Evolutionary conservation across 2,797 vertebrate genomes (phyloP).

Genomic region (Danio albolineatus): DNA sequence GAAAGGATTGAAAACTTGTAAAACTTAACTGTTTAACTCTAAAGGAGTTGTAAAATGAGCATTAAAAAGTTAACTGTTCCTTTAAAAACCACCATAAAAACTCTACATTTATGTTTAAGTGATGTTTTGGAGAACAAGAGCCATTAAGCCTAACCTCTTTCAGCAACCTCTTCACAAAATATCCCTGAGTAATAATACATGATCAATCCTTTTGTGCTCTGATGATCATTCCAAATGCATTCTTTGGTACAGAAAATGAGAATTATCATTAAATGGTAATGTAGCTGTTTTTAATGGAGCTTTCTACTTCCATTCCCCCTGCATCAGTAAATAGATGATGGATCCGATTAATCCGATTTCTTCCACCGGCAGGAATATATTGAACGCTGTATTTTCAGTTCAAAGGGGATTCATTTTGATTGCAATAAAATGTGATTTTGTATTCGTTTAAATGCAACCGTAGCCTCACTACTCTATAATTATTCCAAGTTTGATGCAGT

Average conservation of each 20-base stretch:
- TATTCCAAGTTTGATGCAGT: slow-evolving; percentile 77
- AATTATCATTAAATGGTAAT: slow-evolving; percentile 49
- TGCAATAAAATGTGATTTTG: slow-evolving; percentile 34
- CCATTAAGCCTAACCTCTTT: slow-evolving; percentile 4
- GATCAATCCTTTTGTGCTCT: slow-evolving; percentile 29
- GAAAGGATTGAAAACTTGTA: no score
- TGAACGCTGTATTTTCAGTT: slow-evolving; percentile 21
- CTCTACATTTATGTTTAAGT: neutral
- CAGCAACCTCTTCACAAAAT: slow-evolving; percentile 1
- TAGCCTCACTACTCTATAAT: slow-evolving; percentile 64
- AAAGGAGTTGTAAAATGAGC: neutral
- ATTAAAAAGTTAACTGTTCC: neutral
- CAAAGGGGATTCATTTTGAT: slow-evolving; percentile 35
- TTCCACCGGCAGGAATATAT: slow-evolving; percentile 27
- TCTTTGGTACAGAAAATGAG: slow-evolving; percentile 37
- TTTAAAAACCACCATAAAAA: neutral
- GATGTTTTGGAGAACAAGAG: neutral
- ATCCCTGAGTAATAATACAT: slow-evolving; percentile 15
- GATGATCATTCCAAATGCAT: slow-evolving; percentile 17
- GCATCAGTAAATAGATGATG: slow-evolving; percentile 41
- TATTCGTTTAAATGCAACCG: slow-evolving; percentile 45
- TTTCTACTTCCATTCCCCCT: slow-evolving; percentile 24
- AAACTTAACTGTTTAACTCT: no score
- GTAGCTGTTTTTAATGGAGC: slow-evolving; percentile 30
- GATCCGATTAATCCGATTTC: slow-evolving; percentile 47